phyloP scores from a whole-genome alignment of 2,113 vertebrate species.

The Acanthochromis polyacanthus region DNA sequence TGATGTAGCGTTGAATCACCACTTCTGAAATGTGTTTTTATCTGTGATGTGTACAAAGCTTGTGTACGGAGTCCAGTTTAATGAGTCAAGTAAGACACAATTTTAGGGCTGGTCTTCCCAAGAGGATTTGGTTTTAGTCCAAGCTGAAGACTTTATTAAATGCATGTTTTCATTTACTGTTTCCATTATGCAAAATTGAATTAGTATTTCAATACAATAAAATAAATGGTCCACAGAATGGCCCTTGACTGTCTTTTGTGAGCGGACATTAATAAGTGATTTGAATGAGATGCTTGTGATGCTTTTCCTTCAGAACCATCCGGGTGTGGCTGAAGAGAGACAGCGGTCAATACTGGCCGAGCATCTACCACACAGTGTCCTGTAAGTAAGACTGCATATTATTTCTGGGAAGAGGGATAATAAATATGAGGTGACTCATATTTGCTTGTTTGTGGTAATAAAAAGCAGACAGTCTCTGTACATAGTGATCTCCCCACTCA shows the following conservation, averaged over 20 bases:
- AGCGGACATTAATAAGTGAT: background rate
- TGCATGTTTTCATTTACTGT: background rate
- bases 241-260: too few relatives aligned
- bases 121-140: conserved; percentile 2
- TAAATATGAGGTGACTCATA: background rate
- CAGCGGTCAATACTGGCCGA: conserved; percentile 98
- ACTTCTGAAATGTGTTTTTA: background rate
- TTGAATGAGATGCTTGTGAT: conserved; percentile 14
- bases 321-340: conserved; percentile 97
- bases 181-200: too few relatives aligned
- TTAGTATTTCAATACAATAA: background rate
- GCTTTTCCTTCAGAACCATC: conserved; percentile 87
- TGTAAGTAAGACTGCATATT: conserved; percentile 85
- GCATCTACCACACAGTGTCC: conserved; percentile 95
- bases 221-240: too few relatives aligned
- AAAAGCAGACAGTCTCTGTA: too few relatives aligned
- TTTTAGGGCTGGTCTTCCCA: conserved; percentile 27
- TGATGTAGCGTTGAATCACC: background rate
- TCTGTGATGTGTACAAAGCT: background rate
- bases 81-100: background rate
- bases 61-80: background rate
- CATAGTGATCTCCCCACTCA: background rate
- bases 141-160: background rate
- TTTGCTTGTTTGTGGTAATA: background rate
- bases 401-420: background rate